Percentiles rank a stretch among this genome's conserved stretches.
phyloP scores from a whole-genome alignment of 1,140 invertebrate genomes.

The Oreohelix idahoensis region DNA sequence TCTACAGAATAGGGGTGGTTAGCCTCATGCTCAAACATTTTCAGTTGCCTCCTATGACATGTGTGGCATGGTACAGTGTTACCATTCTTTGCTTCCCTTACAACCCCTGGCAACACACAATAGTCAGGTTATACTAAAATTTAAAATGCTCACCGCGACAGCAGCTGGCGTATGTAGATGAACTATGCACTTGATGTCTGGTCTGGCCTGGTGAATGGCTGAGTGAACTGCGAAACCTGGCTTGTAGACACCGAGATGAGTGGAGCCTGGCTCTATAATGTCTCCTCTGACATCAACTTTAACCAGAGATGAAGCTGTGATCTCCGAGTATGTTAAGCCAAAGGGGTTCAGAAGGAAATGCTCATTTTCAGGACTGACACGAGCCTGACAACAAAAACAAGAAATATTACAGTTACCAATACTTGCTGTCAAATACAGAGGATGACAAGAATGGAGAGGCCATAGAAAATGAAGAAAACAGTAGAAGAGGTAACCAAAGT shows the following conservation, averaged over 20 bases:
- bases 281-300: slow-evolving; percentile 89
- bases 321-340: slow-evolving; percentile 95
- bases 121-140: too few species aligned
- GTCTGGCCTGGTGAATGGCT: slow-evolving; percentile 95
- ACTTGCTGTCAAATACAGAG: too few species aligned
- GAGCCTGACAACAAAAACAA: slow-evolving; percentile 75
- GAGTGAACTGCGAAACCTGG: slow-evolving; percentile 92
- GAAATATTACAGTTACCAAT: neutral
- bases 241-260: slow-evolving; percentile 86
- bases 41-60: too few species aligned
- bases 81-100: too few species aligned
- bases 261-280: slow-evolving; percentile 78
- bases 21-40: too few species aligned
- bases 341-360: slow-evolving; percentile 98
- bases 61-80: too few species aligned
- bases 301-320: slow-evolving; percentile 96
- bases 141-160: slow-evolving; percentile 82
- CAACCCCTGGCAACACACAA: too few species aligned
- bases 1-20: too few species aligned
- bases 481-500: too few species aligned
- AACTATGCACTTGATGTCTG: slow-evolving; percentile 95
- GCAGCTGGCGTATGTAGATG: slow-evolving; percentile 93
- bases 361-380: slow-evolving; percentile 95
- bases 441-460: too few species aligned
- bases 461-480: too few species aligned